Evolutionary conservation across 2,113 vertebrate genomes (phyloP), one percentile per base, ranked within the genome.

Genomic region (Pelmatolapia mariae): DNA sequence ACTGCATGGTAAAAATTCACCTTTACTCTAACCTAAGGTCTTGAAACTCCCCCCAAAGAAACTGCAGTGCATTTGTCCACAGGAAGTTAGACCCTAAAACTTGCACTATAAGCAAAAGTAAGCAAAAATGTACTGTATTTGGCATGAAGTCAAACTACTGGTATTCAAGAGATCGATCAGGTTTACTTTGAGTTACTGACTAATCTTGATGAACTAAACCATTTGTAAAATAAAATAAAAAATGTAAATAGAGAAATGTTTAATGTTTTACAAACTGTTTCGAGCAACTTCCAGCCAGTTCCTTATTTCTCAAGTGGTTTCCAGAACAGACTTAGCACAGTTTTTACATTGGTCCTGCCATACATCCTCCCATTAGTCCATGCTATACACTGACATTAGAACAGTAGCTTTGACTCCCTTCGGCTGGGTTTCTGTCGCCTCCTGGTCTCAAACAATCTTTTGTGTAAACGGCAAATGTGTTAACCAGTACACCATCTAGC

Each of bases 161-260:
- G 84, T 89, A 91, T 93, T 93, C 92, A 86, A 68, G 68, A 82
- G 53, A 56, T 24, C 1, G 3, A 38, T 22, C 61, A 66, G 61
- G 10, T 38, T 66, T 66, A 66, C 61, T 38, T 66, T 66, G 19
- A 66, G 11, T 38, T 38, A 66, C 61, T 66, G 61, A 22, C 26
- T 4, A 10, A 43, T 40, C 3, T 73, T 76, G 40, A 47, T 76
- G 24, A 76, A 26, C 71, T 19, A 26, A 76, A 26, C 15, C 22
- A 47, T 47, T 47, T 12, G 9, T 18, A 47, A 76, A 76, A 76
- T 29, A 47, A 26, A 45, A 43, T 1, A 47, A 76, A 76, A 73
- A 76, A 1, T 43, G 8, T 71, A 26, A 45, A 45, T 73, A 45
- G 22, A 45, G 22, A 26, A 73, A 45, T 45, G 1, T 71, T 71